A percentile compares a stretch with the other conserved stretches of the same genome.
These are phyloP conservation scores for Chunga burmeisteri DNA, from an alignment of 2,113 vertebrate species.

Conservation along the genomic window DNA sequence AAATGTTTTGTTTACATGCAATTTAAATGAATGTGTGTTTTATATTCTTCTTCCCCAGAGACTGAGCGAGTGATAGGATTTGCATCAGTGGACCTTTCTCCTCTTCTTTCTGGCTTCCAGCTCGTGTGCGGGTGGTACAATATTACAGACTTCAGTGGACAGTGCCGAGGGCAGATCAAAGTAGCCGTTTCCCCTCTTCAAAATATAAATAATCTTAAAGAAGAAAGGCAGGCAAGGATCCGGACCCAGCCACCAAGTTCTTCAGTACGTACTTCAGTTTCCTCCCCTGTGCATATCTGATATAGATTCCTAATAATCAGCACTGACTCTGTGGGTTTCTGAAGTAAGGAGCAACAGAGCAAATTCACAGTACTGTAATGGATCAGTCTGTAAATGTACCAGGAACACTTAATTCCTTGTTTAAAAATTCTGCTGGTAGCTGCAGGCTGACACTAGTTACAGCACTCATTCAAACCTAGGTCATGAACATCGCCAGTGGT, in stretches of 20 bases:
- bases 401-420: background rate
- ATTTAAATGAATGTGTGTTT: rapidly evolving
- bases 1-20: rapidly evolving
- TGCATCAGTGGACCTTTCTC: slow-evolving; percentile 90
- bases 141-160: slow-evolving; percentile 89
- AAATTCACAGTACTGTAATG: rapidly evolving
- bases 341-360: background rate
- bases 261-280: background rate
- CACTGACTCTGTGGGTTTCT: background rate
- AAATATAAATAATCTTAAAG: slow-evolving; percentile 74
- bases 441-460: rapidly evolving
- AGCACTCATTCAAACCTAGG: background rate
- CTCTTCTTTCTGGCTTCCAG: slow-evolving; percentile 91
- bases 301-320: background rate
- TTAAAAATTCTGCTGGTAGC: background rate
- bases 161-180: slow-evolving; percentile 94
- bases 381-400: background rate
- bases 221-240: slow-evolving; percentile 74
- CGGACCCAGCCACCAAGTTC: background rate
- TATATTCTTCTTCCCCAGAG: slow-evolving; percentile 62
- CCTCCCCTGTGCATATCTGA: background rate
- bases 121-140: slow-evolving; percentile 97
- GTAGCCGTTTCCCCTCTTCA: slow-evolving; percentile 88
- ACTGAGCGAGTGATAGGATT: slow-evolving; percentile 91
- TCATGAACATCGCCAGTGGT: background rate